Percentiles rank a stretch among this genome's conserved stretches.
phyloP scores from a whole-genome alignment of 2,113 vertebrate genomes.

The Strix uralensis region DNA sequence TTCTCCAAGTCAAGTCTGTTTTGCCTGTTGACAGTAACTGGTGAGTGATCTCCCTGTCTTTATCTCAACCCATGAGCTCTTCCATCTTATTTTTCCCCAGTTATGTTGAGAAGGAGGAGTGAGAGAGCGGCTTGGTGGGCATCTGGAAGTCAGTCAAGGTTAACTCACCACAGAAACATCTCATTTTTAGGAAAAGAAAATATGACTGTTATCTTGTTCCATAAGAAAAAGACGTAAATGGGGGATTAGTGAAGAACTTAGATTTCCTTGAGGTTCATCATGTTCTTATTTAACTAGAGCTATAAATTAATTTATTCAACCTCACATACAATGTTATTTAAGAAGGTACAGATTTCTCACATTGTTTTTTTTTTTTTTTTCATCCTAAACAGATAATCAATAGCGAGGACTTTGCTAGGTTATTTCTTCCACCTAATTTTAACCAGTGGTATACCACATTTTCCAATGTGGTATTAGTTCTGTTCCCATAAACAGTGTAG shows the following conservation, averaged over 20 bases:
- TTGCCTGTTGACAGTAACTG: background rate
- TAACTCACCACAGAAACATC: background rate
- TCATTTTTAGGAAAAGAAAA: background rate
- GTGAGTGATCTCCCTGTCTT: too few species aligned
- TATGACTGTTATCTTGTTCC: background rate
- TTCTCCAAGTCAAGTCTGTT: background rate
- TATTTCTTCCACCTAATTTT: background rate
- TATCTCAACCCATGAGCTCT: background rate
- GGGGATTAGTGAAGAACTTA: background rate
- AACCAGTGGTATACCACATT: background rate
- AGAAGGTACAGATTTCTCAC: background rate
- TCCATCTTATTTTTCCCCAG: background rate
- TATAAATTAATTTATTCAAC: background rate
- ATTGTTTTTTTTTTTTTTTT: background rate
- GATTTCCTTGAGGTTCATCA: background rate
- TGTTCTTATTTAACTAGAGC: background rate
- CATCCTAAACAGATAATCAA: background rate
- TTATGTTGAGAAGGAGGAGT: background rate
- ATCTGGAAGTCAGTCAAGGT: background rate
- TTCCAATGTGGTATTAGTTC: background rate
- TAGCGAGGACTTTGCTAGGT: background rate
- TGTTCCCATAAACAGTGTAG: background rate
- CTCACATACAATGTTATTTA: background rate
- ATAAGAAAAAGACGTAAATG: background rate
- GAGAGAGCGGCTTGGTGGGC: background rate